Evolutionary conservation across 2,797 vertebrate genomes (phyloP).

Genomic region (Menidia menidia): DNA sequence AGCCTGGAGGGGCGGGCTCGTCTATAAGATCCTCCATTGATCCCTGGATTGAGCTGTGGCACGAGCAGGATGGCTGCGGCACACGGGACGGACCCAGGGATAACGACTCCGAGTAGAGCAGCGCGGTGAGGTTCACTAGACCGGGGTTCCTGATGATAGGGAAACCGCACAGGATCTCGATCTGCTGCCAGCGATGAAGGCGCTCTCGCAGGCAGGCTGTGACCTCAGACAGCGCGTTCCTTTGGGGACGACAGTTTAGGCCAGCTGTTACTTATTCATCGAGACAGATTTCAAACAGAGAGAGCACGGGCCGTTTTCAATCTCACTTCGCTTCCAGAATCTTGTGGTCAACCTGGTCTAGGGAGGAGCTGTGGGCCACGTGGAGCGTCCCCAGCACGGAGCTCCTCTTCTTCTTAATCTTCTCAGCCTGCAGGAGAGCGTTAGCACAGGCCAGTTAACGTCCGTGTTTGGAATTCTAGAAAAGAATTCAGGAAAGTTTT

Average conservation of each 20-base stretch:
- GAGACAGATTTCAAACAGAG: background rate
- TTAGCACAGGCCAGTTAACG: background rate
- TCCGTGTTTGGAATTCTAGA: too few relatives aligned
- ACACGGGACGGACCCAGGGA: constrained; percentile 88
- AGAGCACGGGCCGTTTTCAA: background rate
- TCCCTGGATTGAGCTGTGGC: constrained; percentile 68
- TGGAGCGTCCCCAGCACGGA: constrained; percentile 96
- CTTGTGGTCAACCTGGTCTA: constrained; percentile 98
- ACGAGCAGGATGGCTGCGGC: constrained; percentile 86
- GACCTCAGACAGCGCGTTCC: constrained; percentile 93
- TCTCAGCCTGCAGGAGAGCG: constrained; percentile 88
- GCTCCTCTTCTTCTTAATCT: constrained; percentile 97
- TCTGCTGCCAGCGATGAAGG: constrained; percentile 97
- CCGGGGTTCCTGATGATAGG: constrained; percentile 93
- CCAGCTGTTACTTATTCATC: constrained; percentile 7
- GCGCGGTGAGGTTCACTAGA: constrained; percentile 89
- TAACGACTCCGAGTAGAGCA: constrained; percentile 92
- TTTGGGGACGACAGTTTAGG: constrained; percentile 55
- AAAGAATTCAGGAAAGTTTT: background rate
- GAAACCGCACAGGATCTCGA: constrained; percentile 94
- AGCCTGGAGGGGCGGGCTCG: constrained; percentile 87
- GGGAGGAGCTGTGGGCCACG: constrained; percentile 94
- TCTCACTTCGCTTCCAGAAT: constrained; percentile 98
- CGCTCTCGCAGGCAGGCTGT: constrained; percentile 94
- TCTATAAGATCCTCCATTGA: constrained; percentile 92